Base-by-base conservation (phyloP, 2,888 invertebrate species). In the Cheilosia grossa region DNA sequence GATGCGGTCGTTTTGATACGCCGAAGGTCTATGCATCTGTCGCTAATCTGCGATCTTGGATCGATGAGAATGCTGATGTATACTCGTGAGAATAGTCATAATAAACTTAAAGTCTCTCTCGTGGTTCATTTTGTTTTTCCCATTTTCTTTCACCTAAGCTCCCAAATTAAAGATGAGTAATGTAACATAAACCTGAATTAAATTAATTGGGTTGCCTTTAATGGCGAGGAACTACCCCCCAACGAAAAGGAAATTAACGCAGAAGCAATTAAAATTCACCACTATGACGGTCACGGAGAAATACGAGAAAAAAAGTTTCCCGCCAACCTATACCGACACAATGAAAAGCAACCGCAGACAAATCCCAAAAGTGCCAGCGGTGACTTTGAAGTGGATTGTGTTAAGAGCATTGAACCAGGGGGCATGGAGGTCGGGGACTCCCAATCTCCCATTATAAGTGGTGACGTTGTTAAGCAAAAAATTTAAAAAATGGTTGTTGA, bases 1-100 rank as follows among this genome's bases (percentile, higher is more conserved):
- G 90, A 4, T 91, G 91, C 85, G 91, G 89, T 15, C 87, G 88
- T 0, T 80, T 88, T 27, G 89, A 87, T 0, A 90, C 88, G 47
- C 91, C 91, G 0, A 91, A 90, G 2, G 90, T 90, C 4, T 90
- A 89, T 54, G 51, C 90, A 0, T 77, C 87, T 51, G 89, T 89
- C 13, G 80, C 86, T 0, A 33, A 87, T 30, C 87, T 88, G 2
- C 59, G 37, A 1, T 58, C 67, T 15, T 90, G 90, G 89, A 66
- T 80, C 17, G 54, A 61, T n/a, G 17, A 70, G 13, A 58, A 42
- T 4, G 58, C 58, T 15, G 30, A 24, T 30, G 7, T 13, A 2
- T 49, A 49, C 15, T 21, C 21, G 49, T 51, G 33, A 51, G 3
- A 17, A 17, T 4, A 33, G 17, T 24, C 5, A 7, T 15, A 59